A percentile compares a stretch with the other conserved stretches of the same genome.
Evolutionary conservation across 1,140 invertebrate genomes (phyloP).

Genomic region (Heterodera schachtii): DNA sequence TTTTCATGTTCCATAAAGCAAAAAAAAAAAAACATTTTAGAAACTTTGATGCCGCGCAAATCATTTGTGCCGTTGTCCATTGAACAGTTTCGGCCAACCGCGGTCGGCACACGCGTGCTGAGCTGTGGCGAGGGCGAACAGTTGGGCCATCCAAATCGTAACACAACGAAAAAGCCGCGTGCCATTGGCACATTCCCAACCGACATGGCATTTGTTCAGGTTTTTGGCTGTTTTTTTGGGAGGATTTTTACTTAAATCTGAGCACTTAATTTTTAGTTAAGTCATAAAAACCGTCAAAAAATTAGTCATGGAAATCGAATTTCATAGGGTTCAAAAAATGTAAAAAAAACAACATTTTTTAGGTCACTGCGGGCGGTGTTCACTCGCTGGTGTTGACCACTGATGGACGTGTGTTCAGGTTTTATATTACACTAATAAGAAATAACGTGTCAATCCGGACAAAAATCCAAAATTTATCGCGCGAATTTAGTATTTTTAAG

Average conservation of each 20-base stretch:
- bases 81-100: constrained; percentile 27
- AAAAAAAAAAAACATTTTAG: not conserved
- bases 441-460: too few species aligned
- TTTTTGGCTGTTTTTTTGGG: constrained; percentile 12
- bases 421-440: too few species aligned
- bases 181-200: constrained; percentile 57
- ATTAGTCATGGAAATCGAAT: too few species aligned
- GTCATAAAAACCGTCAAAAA: too few species aligned
- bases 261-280: too few species aligned
- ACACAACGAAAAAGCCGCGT: constrained; percentile 58
- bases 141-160: constrained; percentile 60
- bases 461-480: too few species aligned
- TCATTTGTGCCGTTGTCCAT: constrained; percentile 26
- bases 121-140: constrained; percentile 59
- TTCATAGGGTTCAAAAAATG: too few species aligned
- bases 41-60: constrained; percentile 12
- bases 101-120: constrained; percentile 43
- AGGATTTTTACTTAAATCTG: too few species aligned
- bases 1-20: not conserved
- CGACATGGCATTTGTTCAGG: constrained; percentile 51
- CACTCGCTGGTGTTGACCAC: constrained; percentile 56
- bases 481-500: too few species aligned
- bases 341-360: not conserved
- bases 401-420: constrained; percentile 51
- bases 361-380: constrained; percentile 61